Evolutionary conservation across 2,888 invertebrate genomes (phyloP), one percentile per base, ranked within the genome.

Genomic region (Nysson spinosus): DNA sequence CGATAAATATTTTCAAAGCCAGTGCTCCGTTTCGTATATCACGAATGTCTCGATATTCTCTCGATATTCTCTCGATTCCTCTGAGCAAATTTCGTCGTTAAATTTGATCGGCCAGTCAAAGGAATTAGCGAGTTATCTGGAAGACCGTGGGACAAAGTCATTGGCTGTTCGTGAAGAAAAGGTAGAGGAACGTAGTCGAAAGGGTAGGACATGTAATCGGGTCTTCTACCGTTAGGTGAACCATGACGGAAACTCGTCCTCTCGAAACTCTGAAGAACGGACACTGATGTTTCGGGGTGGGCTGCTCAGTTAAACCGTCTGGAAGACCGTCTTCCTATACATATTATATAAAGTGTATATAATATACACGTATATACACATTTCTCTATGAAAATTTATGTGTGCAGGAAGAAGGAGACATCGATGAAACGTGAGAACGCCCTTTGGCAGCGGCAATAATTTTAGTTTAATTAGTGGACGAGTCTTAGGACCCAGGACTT

Each of bases 191-290:
- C 69, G 44, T 44, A 52, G 35, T 28, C 47, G 42, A 64, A 68
- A 54, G 56, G 56, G 47, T 22, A 37, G 39, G 46, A 54, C n/a
- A n/a, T n/a, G n/a, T 57, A 65, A 61, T 22, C 55, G 63, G 62
- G 49, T 69, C 78, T 81, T 82, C 69, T 79, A 75, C 49, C 66
- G 75, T 69, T 69, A 78, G 78, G 61, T 74, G 74, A 78, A 77
- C 74, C 80, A 72, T 78, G 73, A 80, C 78, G 67, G 42, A 78
- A 77, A 81, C 78, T 80, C 77, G 84, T 79, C 83, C 82, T 82
- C 65, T 75, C 72, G 82, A 83, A 84, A 85, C 82, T 79, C 72
- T 68, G 77, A 81, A 80, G 82, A 82, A 75, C 77, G 78, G 79
- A 72, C 77, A 75, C 51, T 43, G 52, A 51, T 49, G 60, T 56